Conservation (phyloP, 2,888 invertebrate species). For the Apoda limacodes region DNA sequence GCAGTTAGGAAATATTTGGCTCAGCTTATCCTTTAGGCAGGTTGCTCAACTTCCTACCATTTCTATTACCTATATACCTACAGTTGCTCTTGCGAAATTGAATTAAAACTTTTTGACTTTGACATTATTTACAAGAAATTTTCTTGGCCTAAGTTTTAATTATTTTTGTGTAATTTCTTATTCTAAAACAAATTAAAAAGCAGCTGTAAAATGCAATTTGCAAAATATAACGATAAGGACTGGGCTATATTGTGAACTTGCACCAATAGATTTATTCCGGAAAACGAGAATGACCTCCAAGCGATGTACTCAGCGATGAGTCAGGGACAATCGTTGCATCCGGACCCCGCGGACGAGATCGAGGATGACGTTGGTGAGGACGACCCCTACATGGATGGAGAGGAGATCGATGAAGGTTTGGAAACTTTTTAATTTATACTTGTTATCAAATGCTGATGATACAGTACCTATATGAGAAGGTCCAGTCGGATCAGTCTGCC, state of each 20-base stretch:
- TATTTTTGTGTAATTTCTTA: slow-evolving; percentile 2
- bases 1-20: too few species aligned
- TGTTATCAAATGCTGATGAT: too few species aligned
- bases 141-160: not conserved
- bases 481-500: too few species aligned
- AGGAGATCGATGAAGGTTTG: slow-evolving; percentile 49
- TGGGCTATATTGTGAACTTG: not conserved
- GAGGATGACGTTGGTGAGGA: slow-evolving; percentile 44
- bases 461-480: too few species aligned
- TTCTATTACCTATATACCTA: too few species aligned
- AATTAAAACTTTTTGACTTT: not conserved
- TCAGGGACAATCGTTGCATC: slow-evolving; percentile 81
- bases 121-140: not conserved
- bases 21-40: too few species aligned
- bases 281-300: slow-evolving; percentile 72
- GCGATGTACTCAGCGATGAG: slow-evolving; percentile 79
- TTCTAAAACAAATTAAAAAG: not conserved
- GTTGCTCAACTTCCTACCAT: too few species aligned
- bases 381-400: slow-evolving; percentile 53
- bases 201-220: not conserved
- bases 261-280: slow-evolving; percentile 74
- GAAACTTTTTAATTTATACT: too few species aligned
- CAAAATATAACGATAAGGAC: not conserved
- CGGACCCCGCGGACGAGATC: slow-evolving; percentile 74
- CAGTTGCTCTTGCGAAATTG: too few species aligned